Base-by-base conservation (phyloP, 1,140 invertebrate species). In the Listronotus oregonensis region DNA sequence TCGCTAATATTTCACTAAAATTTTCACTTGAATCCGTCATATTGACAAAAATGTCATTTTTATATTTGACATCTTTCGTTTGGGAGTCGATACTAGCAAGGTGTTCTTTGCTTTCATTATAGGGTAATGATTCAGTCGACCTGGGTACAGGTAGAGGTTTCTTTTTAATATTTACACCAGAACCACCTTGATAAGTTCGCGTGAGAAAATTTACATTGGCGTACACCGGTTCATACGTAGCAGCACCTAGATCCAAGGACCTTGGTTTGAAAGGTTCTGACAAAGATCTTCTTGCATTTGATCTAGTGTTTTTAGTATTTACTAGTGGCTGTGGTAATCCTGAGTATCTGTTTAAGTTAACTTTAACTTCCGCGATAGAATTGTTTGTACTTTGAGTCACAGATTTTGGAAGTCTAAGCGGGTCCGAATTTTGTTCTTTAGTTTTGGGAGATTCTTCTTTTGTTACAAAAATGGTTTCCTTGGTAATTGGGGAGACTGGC, bases 161-260 rank as follows among this genome's bases (percentile, higher is more conserved):
- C 14, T 43, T 63, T n/a, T n/a, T 6, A 39, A 17, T 43, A 10
- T 27, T 39, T 27, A n/a, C 9, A 34, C 31, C 8, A 46, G 7
- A 40, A 7, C 6, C 39, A 9, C 37, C n/a, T 9, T 27, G 27
- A 42, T 52, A 52, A 10, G 21, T 57, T 11, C 14, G 21, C 21
- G 49, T 31, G 39, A 14, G 9, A 44, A 27, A 17, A 7, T 31
- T 32, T 18, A 40, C 21, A 39, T 66, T 70, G 10, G 68, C 11
- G 34, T 71, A 71, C n/a, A 71, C 68, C 4, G 72, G 66, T 40
- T 70, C 66, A 21, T 67, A 66, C 4, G 37, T 44, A 3, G 14
- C 2, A 14, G n/a, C 0, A 42, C 14, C 3, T 57, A 40, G 52
- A 49, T 63, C 49, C n/a, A 42, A 31, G 31, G 60, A 44, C 5